Conservation (phyloP, 2,797 vertebrate species). For the Hozukius guyotensis region DNA sequence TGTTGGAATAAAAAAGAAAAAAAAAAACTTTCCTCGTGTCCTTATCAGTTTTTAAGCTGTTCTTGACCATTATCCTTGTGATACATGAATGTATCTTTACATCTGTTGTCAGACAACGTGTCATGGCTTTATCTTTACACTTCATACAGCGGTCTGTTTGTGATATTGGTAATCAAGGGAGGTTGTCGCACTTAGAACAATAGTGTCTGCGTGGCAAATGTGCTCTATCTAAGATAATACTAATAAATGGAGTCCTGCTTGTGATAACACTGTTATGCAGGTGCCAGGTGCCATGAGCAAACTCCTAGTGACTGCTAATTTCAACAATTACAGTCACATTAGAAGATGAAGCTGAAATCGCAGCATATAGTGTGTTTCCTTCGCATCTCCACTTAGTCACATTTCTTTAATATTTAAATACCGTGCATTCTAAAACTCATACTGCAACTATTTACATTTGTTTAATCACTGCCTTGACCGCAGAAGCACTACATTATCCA, state of each 20-base stretch:
- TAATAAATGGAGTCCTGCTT: background rate
- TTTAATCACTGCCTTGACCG: constrained; percentile 49
- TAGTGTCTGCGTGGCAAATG: background rate
- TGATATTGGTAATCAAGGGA: background rate
- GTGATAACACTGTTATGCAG: background rate
- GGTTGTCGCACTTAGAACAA: background rate
- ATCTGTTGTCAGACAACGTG: background rate
- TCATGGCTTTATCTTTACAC: background rate
- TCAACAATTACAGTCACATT: background rate
- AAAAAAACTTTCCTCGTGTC: background rate
- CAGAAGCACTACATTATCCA: constrained; percentile 36
- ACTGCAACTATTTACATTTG: constrained; percentile 46
- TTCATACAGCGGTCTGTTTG: background rate
- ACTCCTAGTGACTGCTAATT: background rate
- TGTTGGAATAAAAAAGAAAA: background rate
- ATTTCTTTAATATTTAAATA: background rate
- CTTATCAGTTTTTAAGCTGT: background rate
- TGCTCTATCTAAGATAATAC: background rate
- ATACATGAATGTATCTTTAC: background rate
- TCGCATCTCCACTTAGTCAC: background rate
- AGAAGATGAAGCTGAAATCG: background rate
- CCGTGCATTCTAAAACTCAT: constrained; percentile 13
- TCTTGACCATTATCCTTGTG: constrained; percentile 1
- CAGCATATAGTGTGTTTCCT: background rate
- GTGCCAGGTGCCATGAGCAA: background rate